Conservation (phyloP, 2,797 vertebrate species). For the Dendrocincla fuliginosa region DNA sequence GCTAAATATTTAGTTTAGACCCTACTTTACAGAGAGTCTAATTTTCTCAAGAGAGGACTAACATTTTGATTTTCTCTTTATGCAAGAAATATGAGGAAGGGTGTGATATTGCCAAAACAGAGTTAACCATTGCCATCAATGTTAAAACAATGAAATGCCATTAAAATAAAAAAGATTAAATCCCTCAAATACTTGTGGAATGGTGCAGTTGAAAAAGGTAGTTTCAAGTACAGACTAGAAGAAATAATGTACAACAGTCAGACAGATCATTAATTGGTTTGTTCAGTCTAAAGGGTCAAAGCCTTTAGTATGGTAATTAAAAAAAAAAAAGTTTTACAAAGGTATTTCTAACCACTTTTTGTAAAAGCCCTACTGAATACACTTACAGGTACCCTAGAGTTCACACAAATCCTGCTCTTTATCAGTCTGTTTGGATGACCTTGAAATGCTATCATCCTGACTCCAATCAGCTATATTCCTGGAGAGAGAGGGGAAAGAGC, state of each 20-base stretch:
- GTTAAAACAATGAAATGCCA: neutral
- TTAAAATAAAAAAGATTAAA: neutral
- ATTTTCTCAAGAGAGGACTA: neutral
- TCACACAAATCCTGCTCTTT: constrained; percentile 30
- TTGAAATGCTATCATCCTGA: constrained; percentile 39
- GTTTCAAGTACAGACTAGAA: neutral
- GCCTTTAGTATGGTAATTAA: neutral
- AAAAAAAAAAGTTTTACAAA: neutral
- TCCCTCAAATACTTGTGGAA: neutral
- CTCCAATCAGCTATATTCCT: neutral
- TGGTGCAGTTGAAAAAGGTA: neutral
- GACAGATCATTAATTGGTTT: neutral
- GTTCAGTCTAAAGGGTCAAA: neutral
- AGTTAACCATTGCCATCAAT: neutral
- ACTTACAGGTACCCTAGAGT: neutral
- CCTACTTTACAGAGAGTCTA: neutral
- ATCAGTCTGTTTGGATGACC: constrained; percentile 43
- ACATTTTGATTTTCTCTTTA: neutral
- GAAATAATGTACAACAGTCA: neutral
- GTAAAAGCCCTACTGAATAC: neutral
- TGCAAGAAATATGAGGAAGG: neutral
- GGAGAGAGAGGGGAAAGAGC: neutral
- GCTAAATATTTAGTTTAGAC: neutral
- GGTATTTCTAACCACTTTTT: neutral
- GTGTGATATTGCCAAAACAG: neutral